Evolutionary conservation across 2,797 vertebrate species (phyloP).

Genomic region (Knipowitschia caucasica): DNA sequence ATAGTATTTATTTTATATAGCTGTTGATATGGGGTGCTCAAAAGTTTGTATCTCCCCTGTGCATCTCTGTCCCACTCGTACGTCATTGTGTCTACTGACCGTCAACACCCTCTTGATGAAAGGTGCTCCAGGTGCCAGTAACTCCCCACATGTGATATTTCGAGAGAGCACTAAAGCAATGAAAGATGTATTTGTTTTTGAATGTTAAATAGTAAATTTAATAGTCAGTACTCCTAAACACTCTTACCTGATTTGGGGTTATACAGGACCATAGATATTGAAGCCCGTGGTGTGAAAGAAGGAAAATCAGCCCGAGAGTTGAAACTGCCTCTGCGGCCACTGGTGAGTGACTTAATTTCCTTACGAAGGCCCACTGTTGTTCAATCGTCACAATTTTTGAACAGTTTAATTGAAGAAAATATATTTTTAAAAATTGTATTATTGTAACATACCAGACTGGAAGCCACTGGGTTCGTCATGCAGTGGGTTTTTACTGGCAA

Average conservation of each 20-base stretch:
- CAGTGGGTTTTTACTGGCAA: conserved; percentile 66
- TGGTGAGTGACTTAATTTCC: conserved; percentile 61
- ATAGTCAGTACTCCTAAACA: background rate
- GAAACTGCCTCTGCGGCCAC: conserved; percentile 46
- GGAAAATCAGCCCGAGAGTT: conserved; percentile 44
- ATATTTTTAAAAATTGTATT: background rate
- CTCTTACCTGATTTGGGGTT: conserved; percentile 86
- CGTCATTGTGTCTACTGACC: conserved; percentile 62
- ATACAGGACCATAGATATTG: conserved; percentile 65
- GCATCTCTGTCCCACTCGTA: background rate
- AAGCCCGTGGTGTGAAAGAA: conserved; percentile 50
- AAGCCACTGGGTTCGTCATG: conserved; percentile 73
- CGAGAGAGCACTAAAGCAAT: conserved; percentile 75
- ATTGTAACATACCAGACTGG: conserved; percentile 71
- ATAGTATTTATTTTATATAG: too few species aligned
- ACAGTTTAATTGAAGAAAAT: too few species aligned
- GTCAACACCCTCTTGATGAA: conserved; percentile 82
- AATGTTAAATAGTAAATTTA: conserved; percentile 1
- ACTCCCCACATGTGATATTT: conserved; percentile 77
- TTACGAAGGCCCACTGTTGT: conserved; percentile 71
- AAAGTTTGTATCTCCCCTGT: too few species aligned
- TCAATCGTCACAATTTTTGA: conserved; percentile 4
- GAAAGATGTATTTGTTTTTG: background rate
- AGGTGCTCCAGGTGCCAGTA: conserved; percentile 81
- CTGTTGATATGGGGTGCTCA: too few species aligned